phyloP scores from a whole-genome alignment of 2,113 vertebrate species.

The Python bivittatus region DNA sequence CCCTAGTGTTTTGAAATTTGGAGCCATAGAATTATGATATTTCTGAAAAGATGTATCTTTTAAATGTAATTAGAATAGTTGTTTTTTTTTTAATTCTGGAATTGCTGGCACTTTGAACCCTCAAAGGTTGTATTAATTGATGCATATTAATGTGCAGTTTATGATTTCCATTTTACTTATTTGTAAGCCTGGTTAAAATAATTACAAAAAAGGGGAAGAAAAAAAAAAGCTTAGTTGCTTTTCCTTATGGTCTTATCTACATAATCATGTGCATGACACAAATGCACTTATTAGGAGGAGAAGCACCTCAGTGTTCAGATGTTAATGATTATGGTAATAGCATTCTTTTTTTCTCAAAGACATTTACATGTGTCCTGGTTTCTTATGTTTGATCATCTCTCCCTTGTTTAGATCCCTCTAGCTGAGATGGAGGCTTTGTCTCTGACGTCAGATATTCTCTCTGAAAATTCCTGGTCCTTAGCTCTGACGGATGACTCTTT shows the following conservation, averaged over 20 bases:
- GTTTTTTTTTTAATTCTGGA: not conserved
- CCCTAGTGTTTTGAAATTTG: not conserved
- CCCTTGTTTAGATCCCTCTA: constrained; percentile 97
- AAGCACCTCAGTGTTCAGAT: constrained; percentile 56
- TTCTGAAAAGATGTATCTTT: constrained; percentile 33
- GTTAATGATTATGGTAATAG: constrained; percentile 40
- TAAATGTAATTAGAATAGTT: constrained; percentile 23
- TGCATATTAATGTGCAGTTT: constrained; percentile 46
- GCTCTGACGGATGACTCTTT: constrained; percentile 96
- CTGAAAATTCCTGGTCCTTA: constrained; percentile 98
- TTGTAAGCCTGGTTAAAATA: constrained; percentile 42
- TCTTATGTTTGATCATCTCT: constrained; percentile 92
- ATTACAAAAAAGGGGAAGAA: not conserved
- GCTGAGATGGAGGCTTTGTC: constrained; percentile 99
- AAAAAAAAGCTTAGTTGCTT: not conserved
- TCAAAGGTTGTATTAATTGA: constrained; percentile 12
- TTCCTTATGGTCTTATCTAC: constrained; percentile 36
- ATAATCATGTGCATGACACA: constrained; percentile 52
- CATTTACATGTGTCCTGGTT: constrained; percentile 69
- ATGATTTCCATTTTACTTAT: constrained; percentile 41
- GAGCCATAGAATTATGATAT: not conserved
- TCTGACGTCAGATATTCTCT: constrained; percentile 92
- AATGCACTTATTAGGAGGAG: constrained; percentile 47
- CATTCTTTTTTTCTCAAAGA: constrained; percentile 48
- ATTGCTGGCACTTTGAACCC: constrained; percentile 1